Percentiles rank a stretch among this genome's conserved stretches.
These are phyloP conservation scores for Otolemur crassicaudatus DNA, from an alignment of 2,797 vertebrate species.

Conservation along the genomic window DNA sequence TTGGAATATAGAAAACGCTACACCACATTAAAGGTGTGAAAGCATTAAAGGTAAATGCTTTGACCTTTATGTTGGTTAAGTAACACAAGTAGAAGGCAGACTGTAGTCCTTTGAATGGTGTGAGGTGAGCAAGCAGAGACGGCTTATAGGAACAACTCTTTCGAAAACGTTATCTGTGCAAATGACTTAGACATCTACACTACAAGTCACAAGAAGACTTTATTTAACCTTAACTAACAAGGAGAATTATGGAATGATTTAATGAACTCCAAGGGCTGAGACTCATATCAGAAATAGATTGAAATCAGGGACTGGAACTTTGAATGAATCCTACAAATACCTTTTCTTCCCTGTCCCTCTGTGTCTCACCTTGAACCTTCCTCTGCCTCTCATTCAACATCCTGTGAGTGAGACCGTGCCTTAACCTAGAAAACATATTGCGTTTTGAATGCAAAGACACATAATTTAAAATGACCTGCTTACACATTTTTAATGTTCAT, in stretches of 20 bases:
- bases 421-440: background rate
- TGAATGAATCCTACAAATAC: background rate
- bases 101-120: background rate
- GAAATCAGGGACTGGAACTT: background rate
- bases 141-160: background rate
- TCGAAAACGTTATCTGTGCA: constrained; percentile 4
- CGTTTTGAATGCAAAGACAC: constrained; percentile 10
- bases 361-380: background rate
- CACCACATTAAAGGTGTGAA: no score
- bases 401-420: background rate
- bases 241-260: background rate
- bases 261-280: background rate
- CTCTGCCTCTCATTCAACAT: background rate
- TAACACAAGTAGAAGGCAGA: background rate
- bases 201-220: background rate
- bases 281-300: background rate
- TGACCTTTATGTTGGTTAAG: background rate
- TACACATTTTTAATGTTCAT: background rate
- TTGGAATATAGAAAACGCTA: background rate
- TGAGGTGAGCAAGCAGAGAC: background rate
- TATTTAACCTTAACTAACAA: background rate
- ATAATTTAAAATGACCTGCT: constrained; percentile 13
- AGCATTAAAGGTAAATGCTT: background rate
- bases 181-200: background rate
- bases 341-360: background rate